Conservation (phyloP, 92 coral and sea anemone genomes). For the Ricordea florida region DNA sequence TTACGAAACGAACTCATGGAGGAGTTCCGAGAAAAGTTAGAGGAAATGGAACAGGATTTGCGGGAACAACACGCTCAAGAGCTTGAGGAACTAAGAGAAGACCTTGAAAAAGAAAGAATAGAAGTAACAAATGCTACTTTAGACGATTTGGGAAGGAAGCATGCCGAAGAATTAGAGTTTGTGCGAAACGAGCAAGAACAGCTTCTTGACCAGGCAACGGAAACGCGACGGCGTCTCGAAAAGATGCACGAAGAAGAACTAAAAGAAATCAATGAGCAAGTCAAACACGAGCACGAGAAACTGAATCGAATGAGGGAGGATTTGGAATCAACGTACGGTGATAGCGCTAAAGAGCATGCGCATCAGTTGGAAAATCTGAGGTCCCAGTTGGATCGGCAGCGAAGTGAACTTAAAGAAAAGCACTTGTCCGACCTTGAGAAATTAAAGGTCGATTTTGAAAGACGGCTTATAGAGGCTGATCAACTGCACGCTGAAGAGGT, state of each 20-base stretch:
- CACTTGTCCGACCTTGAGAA: conserved; percentile 74
- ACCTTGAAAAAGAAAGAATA: conserved; percentile 75
- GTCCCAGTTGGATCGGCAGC: conserved; percentile 83
- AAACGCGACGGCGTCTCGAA: conserved; percentile 69
- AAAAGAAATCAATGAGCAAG: conserved; percentile 72
- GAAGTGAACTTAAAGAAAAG: conserved; percentile 65
- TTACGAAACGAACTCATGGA: conserved; percentile 66
- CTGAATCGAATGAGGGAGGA: conserved; percentile 78
- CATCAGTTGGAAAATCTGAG: conserved; percentile 81
- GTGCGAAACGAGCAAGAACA: conserved; percentile 76
- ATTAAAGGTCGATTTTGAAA: conserved; percentile 67
- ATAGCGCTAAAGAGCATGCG: conserved; percentile 76
- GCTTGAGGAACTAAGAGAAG: conserved; percentile 67
- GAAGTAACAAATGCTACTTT: conserved; percentile 77
- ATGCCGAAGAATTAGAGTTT: conserved; percentile 72
- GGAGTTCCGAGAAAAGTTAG: conserved; percentile 70
- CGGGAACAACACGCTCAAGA: conserved; percentile 61
- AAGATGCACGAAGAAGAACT: conserved; percentile 76
- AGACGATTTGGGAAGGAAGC: conserved; percentile 78
- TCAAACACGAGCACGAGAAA: conserved; percentile 76
- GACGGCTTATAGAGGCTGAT: conserved; percentile 66
- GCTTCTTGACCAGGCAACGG: conserved; percentile 68
- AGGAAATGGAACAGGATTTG: conserved; percentile 63
- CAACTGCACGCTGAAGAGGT: conserved; percentile 66
- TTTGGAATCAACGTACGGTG: conserved; percentile 66